Conservation (phyloP, 2,113 vertebrate genomes). For the Elephas maximus region DNA sequence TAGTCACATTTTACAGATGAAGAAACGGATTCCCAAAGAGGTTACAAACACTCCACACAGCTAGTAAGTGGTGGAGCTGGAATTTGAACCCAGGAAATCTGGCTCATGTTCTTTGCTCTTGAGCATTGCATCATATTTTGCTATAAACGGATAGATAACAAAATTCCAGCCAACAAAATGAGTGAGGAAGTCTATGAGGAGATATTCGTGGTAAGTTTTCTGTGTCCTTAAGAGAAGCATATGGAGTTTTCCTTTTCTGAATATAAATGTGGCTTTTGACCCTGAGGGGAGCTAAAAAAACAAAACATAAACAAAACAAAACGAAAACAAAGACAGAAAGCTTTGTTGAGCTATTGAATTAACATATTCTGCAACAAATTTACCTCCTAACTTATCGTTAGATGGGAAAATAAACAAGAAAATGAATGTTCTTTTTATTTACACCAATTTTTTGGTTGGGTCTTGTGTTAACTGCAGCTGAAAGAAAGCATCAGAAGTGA, state of each 20-base stretch:
- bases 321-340: background rate
- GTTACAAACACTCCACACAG: background rate
- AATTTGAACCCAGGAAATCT: background rate
- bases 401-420: background rate
- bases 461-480: background rate
- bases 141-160: background rate
- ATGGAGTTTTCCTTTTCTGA: constrained; percentile 20
- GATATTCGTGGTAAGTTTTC: background rate
- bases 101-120: background rate
- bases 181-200: background rate
- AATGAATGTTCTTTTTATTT: background rate
- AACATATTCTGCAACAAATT: background rate
- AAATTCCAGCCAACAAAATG: background rate
- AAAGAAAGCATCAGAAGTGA: background rate
- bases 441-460: background rate
- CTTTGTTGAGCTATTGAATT: background rate
- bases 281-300: background rate
- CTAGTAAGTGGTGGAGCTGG: background rate
- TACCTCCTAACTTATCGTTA: background rate
- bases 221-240: background rate
- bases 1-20: background rate
- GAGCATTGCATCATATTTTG: background rate
- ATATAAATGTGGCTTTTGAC: background rate
- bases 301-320: no score
- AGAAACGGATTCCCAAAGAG: background rate